Evolutionary conservation across 2,888 invertebrate species (phyloP), one percentile per base, ranked within the genome.

Genomic region (Charanyca ferruginea): DNA sequence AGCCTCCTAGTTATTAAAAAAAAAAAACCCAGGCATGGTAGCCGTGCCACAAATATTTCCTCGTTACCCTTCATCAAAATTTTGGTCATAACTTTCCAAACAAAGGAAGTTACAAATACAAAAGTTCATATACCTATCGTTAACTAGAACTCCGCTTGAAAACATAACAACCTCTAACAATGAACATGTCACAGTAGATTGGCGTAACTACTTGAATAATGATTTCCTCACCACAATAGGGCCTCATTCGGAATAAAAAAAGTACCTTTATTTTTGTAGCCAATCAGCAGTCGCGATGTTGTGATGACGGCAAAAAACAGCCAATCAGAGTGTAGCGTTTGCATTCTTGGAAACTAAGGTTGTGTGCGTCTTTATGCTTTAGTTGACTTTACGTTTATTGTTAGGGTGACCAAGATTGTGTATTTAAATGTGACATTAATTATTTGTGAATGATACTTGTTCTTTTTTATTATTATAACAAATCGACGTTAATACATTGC

Each of bases 131-230:
- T 69, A 65, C 49, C 65, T 35, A 49, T 47, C 66, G 69, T 55
- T 75, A 79, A 67, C 66, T 41, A 47, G 63, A 76, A 67, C 59
- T 65, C 53, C 23, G 61, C 48, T 74, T 59, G 51, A 49, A 54
- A 57, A 38, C 51, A 60, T 66, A 74, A 71, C 66, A 64, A 70
- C 53, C 47, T 41, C 32, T 79, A 87, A 93, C 92, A 92, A 93
- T 92, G 91, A 91, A 91, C 87, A 91, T 88, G 92, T 93, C 93
- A 86, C 83, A 80, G 79, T 79, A 81, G 90, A 92, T 92, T 91
- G 91, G 88, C 87, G 86, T 89, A 89, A 90, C 89, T 80, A 87
- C 86, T 90, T 93, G 93, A 94, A 88, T 93, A 93, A 94, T 92
- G 92, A 92, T 91, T 92, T 93, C 90, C 90, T 89, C 74, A 79